Evolutionary conservation across 1,140 invertebrate genomes (phyloP), one percentile per base, ranked within the genome.

Genomic region (Eufriesea mexicana): DNA sequence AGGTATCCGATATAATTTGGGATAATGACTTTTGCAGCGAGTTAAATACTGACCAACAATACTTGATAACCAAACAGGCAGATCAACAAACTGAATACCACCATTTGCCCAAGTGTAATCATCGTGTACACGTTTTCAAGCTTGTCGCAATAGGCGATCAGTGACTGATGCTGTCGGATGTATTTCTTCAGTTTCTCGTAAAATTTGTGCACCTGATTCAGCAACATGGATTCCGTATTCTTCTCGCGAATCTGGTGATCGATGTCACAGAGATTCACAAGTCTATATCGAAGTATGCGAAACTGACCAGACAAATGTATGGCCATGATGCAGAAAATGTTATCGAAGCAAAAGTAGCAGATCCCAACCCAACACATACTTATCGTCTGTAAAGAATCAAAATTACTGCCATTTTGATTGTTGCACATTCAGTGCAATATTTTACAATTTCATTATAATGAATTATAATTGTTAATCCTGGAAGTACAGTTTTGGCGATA

Each of bases 261-360:
- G 0, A 42, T 4, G 0, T 42, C 4, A 5, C 28, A 72, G 12
- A 72, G 23, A n/a, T 35, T 72, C 20, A 28, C 0, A 2, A 68
- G 49, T n/a, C 77, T 83, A 35, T 84, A 57, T 10, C 45, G 57
- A 55, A 92, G 64, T 64, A 92, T 90, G 20, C 83, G 85, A 20
- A 92, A 85, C 61, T 92, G 90, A 18, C 82, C 86, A 1, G 84
- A 84, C 14, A 71, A 45, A 25, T 90, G 86, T 2, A 90, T 68
- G 55, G 87, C 89, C 4, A 90, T 45, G 0, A 84, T 86, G 28
- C 85, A 88, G 2, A 92, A 54, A n/a, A 90, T 85, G 68, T 88
- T 89, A 54, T 90, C 87, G 49, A 90, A 88, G 55, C 87, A 90
- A 55, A 88, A 87, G 47, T 82, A 89, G 18, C 86, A 87, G 1